These are phyloP conservation scores for Deroplatys truncata DNA, from an alignment of 2,888 invertebrate species.

Conservation along the genomic window DNA sequence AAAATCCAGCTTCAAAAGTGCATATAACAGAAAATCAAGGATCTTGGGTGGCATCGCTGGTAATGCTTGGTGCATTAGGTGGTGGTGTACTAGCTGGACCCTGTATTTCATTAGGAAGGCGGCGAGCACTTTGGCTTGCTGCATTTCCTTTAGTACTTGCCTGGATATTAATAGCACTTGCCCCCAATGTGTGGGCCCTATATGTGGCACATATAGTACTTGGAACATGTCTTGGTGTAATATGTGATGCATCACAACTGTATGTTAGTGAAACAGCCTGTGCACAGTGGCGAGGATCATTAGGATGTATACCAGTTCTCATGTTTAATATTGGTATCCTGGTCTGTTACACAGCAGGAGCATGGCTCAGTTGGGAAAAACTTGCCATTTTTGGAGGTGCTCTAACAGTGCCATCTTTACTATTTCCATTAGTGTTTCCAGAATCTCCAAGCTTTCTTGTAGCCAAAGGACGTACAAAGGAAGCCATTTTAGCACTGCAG, in stretches of 20 bases:
- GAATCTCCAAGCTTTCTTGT: constrained; percentile 30
- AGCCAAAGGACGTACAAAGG: constrained; percentile 15
- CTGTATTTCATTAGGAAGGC: constrained; percentile 28
- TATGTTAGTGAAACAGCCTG: constrained; percentile 30
- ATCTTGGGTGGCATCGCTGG: constrained; percentile 30
- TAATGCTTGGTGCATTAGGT: constrained; percentile 30
- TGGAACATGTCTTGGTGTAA: constrained; percentile 28
- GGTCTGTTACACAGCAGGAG: constrained; percentile 26
- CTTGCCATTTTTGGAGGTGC: constrained; percentile 29
- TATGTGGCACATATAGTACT: constrained; percentile 25
- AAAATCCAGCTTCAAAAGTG: constrained; percentile 11
- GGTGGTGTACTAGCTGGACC: constrained; percentile 30
- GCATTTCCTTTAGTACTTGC: constrained; percentile 24
- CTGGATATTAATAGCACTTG: constrained; percentile 24
- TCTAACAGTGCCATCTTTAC: constrained; percentile 27
- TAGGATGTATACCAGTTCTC: constrained; percentile 31
- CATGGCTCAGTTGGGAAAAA: constrained; percentile 28
- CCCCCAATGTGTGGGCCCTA: constrained; percentile 23
- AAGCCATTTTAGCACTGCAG: constrained; percentile 25
- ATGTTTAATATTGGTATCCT: constrained; percentile 32
- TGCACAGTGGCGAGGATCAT: constrained; percentile 27
- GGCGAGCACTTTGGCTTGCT: constrained; percentile 27
- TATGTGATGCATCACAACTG: constrained; percentile 26
- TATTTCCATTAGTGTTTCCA: constrained; percentile 28
- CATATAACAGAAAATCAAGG: constrained; percentile 24